Evolutionary conservation across 2,113 vertebrate species (phyloP).

Genomic region (Pteronura brasiliensis): DNA sequence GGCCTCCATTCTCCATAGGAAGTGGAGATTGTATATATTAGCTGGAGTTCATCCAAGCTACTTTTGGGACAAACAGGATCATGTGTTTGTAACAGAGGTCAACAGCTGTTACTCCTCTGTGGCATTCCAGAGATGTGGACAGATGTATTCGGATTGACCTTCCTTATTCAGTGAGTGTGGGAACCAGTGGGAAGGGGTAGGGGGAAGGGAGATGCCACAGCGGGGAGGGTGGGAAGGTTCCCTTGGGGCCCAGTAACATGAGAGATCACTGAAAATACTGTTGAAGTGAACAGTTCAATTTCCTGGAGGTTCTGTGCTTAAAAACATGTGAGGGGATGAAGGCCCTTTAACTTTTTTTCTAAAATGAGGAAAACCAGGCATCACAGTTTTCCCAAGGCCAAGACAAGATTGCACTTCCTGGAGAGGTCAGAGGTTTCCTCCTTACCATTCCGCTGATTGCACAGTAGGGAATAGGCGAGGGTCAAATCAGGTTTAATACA

Average conservation of each 20-base stretch:
- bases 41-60: constrained; percentile 53
- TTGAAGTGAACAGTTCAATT: constrained; percentile 38
- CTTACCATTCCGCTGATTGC: constrained; percentile 2
- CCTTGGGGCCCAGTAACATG: constrained; percentile 37
- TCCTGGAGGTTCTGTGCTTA: constrained; percentile 47
- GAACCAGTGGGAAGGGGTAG: constrained; percentile 36
- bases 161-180: constrained; percentile 68
- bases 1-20: not conserved
- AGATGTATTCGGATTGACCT: constrained; percentile 73
- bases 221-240: not conserved
- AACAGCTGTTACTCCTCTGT: constrained; percentile 75
- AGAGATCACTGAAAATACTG: not conserved
- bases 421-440: constrained; percentile 44
- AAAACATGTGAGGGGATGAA: not conserved
- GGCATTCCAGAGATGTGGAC: constrained; percentile 67
- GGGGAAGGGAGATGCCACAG: not conserved
- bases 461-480: constrained; percentile 26
- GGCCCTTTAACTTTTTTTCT: constrained; percentile 27
- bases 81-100: constrained; percentile 62
- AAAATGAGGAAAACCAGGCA: constrained; percentile 26
- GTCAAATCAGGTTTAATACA: constrained; percentile 38
- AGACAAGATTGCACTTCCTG: constrained; percentile 40
- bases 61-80: constrained; percentile 72
- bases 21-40: constrained; percentile 37
- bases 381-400: constrained; percentile 55